These are phyloP conservation scores for Drosophila carrolli DNA, from an alignment of 1,140 invertebrate species.

Conservation along the genomic window DNA sequence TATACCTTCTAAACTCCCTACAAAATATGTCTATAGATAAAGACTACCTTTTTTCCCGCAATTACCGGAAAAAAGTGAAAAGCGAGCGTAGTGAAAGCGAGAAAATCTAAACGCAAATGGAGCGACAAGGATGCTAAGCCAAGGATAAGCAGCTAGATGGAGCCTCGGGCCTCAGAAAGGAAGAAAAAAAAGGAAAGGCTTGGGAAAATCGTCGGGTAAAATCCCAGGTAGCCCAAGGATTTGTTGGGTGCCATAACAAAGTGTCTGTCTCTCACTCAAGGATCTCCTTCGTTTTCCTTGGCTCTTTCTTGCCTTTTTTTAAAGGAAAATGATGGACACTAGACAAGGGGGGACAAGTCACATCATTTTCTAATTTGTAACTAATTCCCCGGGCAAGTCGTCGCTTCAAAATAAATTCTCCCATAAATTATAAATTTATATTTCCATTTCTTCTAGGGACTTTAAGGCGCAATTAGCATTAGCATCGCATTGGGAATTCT, in stretches of 20 bases:
- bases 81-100: slow-evolving; percentile 40
- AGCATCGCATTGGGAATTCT: slow-evolving; percentile 36
- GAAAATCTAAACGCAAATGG: slow-evolving; percentile 72
- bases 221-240: slow-evolving; percentile 48
- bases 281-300: slow-evolving; percentile 11
- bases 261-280: slow-evolving; percentile 48
- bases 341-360: slow-evolving; percentile 9
- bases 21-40: not conserved
- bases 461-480: slow-evolving; percentile 70
- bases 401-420: slow-evolving; percentile 36
- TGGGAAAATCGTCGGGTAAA: slow-evolving; percentile 13
- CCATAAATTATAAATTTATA: slow-evolving; percentile 46
- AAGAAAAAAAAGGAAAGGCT: not conserved
- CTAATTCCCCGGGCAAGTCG: slow-evolving; percentile 41
- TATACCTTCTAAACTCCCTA: not conserved
- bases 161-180: slow-evolving; percentile 18
- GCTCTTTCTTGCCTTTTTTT: slow-evolving; percentile 4
- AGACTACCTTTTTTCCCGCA: not conserved
- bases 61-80: slow-evolving; percentile 24
- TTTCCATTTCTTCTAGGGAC: slow-evolving; percentile 30
- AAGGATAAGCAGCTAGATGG: slow-evolving; percentile 37
- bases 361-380: slow-evolving; percentile 77
- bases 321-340: slow-evolving; percentile 43
- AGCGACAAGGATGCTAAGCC: slow-evolving; percentile 62
- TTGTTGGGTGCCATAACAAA: slow-evolving; percentile 52